Evolutionary conservation across 2,797 vertebrate species (phyloP).

Genomic region (Pantherophis alleghaniensis): DNA sequence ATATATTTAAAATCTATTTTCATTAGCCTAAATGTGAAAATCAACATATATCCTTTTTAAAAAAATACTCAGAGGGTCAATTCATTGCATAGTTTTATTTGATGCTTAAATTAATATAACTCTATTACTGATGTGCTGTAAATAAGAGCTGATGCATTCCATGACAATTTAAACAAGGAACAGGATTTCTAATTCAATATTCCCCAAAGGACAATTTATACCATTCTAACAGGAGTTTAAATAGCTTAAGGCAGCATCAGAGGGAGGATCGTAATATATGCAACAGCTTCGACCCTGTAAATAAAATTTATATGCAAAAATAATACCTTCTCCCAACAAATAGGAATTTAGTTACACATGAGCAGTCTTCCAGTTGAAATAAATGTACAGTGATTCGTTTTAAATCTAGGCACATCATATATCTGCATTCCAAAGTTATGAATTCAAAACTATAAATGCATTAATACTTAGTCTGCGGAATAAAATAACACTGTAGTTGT

Average conservation of each 20-base stretch:
- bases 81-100: constrained; percentile 11
- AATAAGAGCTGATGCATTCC: not conserved
- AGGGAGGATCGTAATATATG: not conserved
- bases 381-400: not conserved
- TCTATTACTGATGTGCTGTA: not conserved
- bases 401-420: not conserved
- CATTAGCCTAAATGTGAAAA: not conserved
- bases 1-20: not conserved
- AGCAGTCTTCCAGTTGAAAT: not conserved
- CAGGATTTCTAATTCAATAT: not conserved
- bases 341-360: not conserved
- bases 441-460: not conserved
- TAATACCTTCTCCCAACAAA: not conserved
- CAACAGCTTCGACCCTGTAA: not conserved
- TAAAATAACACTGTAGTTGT: not conserved
- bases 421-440: not conserved
- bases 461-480: not conserved
- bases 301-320: not conserved
- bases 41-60: not conserved
- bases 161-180: constrained; percentile 10
- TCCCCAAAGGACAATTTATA: not conserved
- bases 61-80: not conserved
- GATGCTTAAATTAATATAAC: constrained; percentile 14
- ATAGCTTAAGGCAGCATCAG: not conserved
- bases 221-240: not conserved